Base-by-base conservation (phyloP, 1,140 invertebrate genomes). In the Zaprionus ghesquierei region DNA sequence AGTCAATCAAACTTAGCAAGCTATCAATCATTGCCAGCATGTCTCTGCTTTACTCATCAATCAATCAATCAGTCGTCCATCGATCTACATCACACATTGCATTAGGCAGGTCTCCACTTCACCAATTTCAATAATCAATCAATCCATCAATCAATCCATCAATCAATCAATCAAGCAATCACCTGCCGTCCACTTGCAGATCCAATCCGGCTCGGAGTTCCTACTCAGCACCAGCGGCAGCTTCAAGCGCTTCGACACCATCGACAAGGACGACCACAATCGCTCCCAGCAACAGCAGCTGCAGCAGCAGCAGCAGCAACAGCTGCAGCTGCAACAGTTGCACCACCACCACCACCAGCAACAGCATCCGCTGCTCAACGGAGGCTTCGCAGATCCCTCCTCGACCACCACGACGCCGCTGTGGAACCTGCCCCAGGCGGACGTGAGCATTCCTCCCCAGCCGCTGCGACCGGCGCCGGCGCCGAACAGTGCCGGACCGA, bases 231-330 rank as follows among this genome's bases (percentile, higher is more conserved):
- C 92, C 38, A 93, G 93, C 31, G 95, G 95, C 15, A 95, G 94
- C 81, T 95, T 95, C 90, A 94, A 94, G 69, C 93, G 94, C 29
- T 95, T 95, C 89, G 95, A 95, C 71, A 94, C 94, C 18, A 93
- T 95, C 31, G 94, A 95, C 76, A 89, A 87, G 55, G 89, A 91
- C 22, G 82, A 90, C 46, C 71, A 79, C 54, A 77, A 75, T 20
- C 76, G 89, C 15, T 69, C 78, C 5, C 78, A 77, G 60, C 76
- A 77, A 15, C 59, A 64, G 20, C 70, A 55, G 18, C 63, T 50
- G 8, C 60, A 55, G 22, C 61, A 51, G 22, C 53, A 58, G 10
- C 50, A 44, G 13, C 70, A 49, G 35, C 72, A 63, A 1, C 58
- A 63, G 33, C 31, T 27, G n/a, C 27, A 35, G 5, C 31, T 27